Conservation (phyloP, 2,888 invertebrate genomes). For the Cosmorhoe ocellata region DNA sequence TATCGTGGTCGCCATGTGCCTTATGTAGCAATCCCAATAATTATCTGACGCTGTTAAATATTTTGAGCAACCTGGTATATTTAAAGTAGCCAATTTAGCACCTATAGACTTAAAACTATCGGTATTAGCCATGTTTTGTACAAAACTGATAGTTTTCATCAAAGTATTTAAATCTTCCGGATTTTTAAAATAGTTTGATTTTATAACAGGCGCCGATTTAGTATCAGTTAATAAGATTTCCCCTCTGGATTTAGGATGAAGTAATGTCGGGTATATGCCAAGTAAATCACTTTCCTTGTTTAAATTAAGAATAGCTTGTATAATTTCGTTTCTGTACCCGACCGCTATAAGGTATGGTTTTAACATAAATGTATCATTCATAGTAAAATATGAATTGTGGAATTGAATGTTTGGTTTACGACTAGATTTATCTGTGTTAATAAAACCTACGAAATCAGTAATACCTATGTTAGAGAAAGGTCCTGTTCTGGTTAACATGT, state of each 20-base stretch:
- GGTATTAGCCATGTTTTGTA: constrained; percentile 13
- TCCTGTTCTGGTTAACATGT: constrained; percentile 58
- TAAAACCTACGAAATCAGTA: constrained; percentile 73
- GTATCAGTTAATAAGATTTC: constrained; percentile 65
- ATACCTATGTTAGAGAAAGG: constrained; percentile 22
- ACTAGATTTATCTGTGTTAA: constrained; percentile 63
- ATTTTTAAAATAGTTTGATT: constrained; percentile 28
- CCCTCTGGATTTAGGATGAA: constrained; percentile 81
- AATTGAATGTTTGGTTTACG: constrained; percentile 79
- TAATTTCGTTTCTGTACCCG: constrained; percentile 29
- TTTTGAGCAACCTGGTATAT: constrained; percentile 18
- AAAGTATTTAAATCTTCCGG: constrained; percentile 17
- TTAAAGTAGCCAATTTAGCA: constrained; percentile 11
- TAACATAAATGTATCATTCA: constrained; percentile 45
- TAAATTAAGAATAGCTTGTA: constrained; percentile 42
- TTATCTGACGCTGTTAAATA: constrained; percentile 53
- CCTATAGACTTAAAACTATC: constrained; percentile 17
- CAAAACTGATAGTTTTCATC: constrained; percentile 24
- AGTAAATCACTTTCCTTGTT: constrained; percentile 56
- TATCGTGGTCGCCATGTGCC: constrained; percentile 76
- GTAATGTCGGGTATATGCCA: constrained; percentile 58
- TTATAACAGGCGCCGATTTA: constrained; percentile 17
- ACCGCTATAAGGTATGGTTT: constrained; percentile 16
- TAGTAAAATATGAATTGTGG: constrained; percentile 55
- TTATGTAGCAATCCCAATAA: constrained; percentile 83